Evolutionary conservation across 1,140 invertebrate species (phyloP).

Genomic region (Halesus radiatus): DNA sequence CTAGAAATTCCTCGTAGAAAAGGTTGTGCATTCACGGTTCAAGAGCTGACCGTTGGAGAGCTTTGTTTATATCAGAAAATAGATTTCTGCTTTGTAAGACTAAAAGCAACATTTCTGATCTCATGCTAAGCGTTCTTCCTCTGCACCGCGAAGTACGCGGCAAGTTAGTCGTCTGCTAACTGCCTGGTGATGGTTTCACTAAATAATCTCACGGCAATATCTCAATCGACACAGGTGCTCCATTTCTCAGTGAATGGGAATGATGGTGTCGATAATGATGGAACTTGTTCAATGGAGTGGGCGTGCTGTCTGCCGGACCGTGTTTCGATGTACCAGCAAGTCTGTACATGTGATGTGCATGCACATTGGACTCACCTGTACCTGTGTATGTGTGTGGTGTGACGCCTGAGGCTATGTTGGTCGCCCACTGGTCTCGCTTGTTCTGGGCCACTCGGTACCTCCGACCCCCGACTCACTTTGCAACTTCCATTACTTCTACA

Average conservation of each 20-base stretch:
- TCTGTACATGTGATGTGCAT: not conserved
- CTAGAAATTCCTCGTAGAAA: no score
- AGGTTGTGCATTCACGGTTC: no score
- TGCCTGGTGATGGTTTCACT: not conserved
- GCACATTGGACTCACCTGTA: not conserved
- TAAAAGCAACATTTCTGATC: not conserved
- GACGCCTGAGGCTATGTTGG: not conserved
- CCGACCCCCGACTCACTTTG: not conserved
- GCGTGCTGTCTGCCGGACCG: conserved; percentile 4
- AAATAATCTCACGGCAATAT: not conserved
- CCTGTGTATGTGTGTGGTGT: not conserved
- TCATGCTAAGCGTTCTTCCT: not conserved
- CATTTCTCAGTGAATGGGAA: not conserved
- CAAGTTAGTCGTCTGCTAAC: not conserved
- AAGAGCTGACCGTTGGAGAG: no score
- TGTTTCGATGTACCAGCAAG: not conserved
- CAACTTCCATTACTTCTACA: no score
- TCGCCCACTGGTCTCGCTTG: conserved; percentile 7
- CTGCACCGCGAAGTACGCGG: not conserved
- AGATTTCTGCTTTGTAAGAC: not conserved
- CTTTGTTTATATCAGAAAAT: no score
- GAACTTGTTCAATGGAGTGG: conserved; percentile 27
- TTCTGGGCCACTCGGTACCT: conserved; percentile 5
- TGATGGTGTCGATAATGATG: conserved; percentile 10
- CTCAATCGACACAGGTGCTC: not conserved